A percentile compares a stretch with the other conserved stretches of the same genome.
Conservation (phyloP, 2,113 vertebrate species). For the Illadopsis cleaveri region DNA sequence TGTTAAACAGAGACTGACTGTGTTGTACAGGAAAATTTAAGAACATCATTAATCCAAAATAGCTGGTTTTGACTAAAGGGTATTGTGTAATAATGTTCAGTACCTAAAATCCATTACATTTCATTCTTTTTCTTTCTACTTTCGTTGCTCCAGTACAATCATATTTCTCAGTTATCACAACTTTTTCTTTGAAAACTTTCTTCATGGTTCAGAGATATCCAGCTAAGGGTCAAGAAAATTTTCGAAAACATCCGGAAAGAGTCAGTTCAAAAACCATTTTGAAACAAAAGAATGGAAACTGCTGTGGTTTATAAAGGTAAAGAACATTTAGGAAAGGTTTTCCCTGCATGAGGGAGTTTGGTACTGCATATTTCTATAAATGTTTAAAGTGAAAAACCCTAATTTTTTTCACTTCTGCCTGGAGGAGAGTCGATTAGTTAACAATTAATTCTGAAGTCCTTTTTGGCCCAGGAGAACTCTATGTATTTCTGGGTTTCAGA, state of each 20-base stretch:
- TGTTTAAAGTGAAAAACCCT: background rate
- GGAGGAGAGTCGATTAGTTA: background rate
- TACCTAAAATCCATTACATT: background rate
- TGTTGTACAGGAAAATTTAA: constrained; percentile 15
- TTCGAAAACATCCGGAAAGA: background rate
- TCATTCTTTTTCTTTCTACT: constrained; percentile 2
- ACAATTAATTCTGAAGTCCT: background rate
- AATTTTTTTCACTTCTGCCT: background rate
- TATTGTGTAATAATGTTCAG: constrained; percentile 4
- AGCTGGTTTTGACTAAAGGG: constrained; percentile 9
- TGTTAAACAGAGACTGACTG: constrained; percentile 39
- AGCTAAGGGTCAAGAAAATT: background rate
- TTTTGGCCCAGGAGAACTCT: background rate
- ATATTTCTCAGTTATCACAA: background rate
- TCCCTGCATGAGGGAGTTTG: background rate
- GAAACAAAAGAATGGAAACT: constrained; percentile 18
- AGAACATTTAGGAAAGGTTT: background rate
- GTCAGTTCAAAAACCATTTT: background rate
- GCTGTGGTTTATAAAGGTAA: background rate
- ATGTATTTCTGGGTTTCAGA: background rate
- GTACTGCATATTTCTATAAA: background rate
- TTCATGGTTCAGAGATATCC: background rate
- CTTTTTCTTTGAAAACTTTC: background rate
- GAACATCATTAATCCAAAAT: constrained; percentile 14
- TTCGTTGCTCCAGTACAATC: background rate